Percentiles rank a stretch among this genome's conserved stretches.
These are phyloP conservation scores for Ciconia maguari DNA, from an alignment of 2,113 vertebrate species.

Conservation along the genomic window DNA sequence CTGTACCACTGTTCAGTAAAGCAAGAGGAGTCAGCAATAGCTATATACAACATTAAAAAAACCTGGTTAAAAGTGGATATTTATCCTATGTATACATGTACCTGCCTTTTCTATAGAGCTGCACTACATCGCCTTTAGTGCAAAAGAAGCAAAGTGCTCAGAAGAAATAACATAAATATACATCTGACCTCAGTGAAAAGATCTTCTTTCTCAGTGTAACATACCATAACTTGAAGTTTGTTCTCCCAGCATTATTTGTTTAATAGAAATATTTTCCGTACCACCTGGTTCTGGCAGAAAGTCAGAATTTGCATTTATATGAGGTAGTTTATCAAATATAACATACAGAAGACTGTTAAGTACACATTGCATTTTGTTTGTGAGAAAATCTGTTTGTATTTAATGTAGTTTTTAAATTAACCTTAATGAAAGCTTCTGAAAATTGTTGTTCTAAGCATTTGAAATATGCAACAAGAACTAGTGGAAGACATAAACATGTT, in stretches of 20 bases:
- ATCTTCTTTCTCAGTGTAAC: constrained; percentile 52
- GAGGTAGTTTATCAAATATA: constrained; percentile 88
- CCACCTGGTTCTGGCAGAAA: constrained; percentile 87
- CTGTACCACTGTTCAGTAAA: neutral
- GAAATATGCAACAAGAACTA: constrained; percentile 83
- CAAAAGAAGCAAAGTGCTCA: constrained; percentile 51
- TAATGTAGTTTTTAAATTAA: constrained; percentile 87
- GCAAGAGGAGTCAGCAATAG: neutral
- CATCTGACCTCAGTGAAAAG: constrained; percentile 53
- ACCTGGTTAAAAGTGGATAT: neutral
- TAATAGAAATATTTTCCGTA: constrained; percentile 86
- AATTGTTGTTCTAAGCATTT: constrained; percentile 89
- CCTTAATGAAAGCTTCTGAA: constrained; percentile 86
- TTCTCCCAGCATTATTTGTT: constrained; percentile 83
- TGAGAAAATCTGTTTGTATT: constrained; percentile 87
- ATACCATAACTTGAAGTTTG: constrained; percentile 73
- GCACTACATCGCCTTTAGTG: neutral
- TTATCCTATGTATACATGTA: neutral
- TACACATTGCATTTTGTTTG: constrained; percentile 88
- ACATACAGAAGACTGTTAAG: constrained; percentile 86
- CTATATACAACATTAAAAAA: neutral
- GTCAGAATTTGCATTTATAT: constrained; percentile 90
- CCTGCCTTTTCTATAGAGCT: neutral
- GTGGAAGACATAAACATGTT: constrained; percentile 82
- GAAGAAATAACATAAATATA: constrained; percentile 40